Evolutionary conservation across 2,888 invertebrate species (phyloP), one percentile per base, ranked within the genome.

Genomic region (Tenthredo distinguenda): DNA sequence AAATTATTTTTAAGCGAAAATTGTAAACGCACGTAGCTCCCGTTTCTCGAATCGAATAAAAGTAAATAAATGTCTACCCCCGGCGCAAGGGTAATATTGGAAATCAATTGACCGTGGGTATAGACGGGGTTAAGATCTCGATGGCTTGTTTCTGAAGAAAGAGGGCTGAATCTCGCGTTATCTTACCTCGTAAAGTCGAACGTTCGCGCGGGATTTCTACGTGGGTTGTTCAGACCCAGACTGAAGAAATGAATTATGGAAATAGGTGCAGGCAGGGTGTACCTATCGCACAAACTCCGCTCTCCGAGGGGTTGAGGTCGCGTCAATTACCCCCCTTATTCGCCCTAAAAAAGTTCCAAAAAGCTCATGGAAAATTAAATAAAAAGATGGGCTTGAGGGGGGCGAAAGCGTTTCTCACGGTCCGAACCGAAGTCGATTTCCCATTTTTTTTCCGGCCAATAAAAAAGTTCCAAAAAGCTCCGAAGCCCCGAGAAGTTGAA

Each of bases 71-170:
- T 21, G 21, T 62, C 10, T 21, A 10, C 62, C 10, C 10, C 1
- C 2, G 15, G 21, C 47, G 47, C 47, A 43, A 18, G 4, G 40
- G 26, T 37, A 43, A 26, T 74, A 74, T 74, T 26, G 74, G 74
- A 74, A 43, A 74, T 74, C 74, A 74, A 74, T 74, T 37, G 43
- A 71, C 71, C 71, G n/a, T 12, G 21, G 1, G 2, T 62, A 26
- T 62, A 62, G 26, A 62, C 26, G n/a, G 6, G 43, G 40, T 40
- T 43, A 74, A 72, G 43, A 50, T 77, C 76, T 50, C 34, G 31
- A 77, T 77, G 50, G 76, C 50, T 77, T 77, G 50, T 77, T 77
- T 77, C 76, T 47, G 31, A 77, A 31, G 50, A 26, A 77, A 77
- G 26, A 21, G 62, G 15, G 34, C 43, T 18, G 76, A 77, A 77